These are phyloP conservation scores for Tadarida brasiliensis DNA, from an alignment of 2,797 vertebrate genomes.

Conservation along the genomic window DNA sequence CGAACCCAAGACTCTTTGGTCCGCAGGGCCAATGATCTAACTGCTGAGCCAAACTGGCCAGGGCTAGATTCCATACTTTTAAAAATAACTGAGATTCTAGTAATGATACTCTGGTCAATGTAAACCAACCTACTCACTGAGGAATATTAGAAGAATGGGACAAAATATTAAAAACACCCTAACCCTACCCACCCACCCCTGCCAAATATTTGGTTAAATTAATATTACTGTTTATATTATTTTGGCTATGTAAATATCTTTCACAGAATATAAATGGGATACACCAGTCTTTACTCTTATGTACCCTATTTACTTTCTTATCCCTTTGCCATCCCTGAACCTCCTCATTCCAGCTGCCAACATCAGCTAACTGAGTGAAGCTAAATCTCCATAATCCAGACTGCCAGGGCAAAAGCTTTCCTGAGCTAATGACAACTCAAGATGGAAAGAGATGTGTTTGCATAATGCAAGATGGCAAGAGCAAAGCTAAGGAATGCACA, in stretches of 20 bases:
- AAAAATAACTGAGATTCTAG: background rate
- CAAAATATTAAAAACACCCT: background rate
- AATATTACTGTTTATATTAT: background rate
- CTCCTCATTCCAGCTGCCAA: background rate
- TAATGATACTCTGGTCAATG: background rate
- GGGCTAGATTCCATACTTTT: background rate
- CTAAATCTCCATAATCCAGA: background rate
- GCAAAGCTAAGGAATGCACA: background rate
- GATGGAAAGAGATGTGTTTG: background rate
- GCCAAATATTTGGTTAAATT: conserved; percentile 15
- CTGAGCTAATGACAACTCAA: background rate
- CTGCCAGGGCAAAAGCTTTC: background rate
- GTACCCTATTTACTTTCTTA: background rate
- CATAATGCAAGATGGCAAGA: background rate
- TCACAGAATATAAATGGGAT: background rate
- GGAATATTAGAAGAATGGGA: background rate
- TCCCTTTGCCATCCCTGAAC: background rate
- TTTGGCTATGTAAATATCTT: conserved; percentile 19
- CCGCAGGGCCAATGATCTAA: too few relatives aligned
- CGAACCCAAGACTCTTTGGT: too few relatives aligned
- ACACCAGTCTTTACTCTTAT: background rate
- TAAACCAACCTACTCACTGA: background rate
- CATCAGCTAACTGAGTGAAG: background rate
- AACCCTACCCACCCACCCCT: background rate
- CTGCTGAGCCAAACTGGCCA: too few relatives aligned